These are phyloP conservation scores for Ellobius talpinus DNA, from an alignment of 2,113 vertebrate species.

Conservation along the genomic window DNA sequence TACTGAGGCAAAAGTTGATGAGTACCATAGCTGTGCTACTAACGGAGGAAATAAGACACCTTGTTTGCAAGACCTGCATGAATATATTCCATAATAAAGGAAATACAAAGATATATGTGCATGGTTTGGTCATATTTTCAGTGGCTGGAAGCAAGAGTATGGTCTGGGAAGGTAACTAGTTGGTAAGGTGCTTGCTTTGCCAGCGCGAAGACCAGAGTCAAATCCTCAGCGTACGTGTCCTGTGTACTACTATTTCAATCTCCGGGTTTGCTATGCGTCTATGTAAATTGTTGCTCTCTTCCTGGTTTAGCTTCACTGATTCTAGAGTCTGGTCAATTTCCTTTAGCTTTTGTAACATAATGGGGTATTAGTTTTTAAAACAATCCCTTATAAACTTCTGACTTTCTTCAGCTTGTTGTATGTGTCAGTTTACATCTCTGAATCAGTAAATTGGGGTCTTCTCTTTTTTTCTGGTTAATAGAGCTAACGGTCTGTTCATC, in stretches of 20 bases:
- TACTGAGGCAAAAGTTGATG: background rate
- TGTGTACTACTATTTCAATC: background rate
- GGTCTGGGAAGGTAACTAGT: no score
- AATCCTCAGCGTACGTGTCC: background rate
- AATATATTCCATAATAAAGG: slow-evolving; percentile 75
- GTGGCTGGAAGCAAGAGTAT: background rate
- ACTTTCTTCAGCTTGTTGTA: background rate
- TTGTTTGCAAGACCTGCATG: slow-evolving; percentile 34
- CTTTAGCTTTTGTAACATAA: background rate
- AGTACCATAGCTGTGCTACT: background rate
- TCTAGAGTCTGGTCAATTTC: background rate
- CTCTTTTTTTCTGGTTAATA: background rate
- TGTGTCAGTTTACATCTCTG: background rate
- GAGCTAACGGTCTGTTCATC: background rate
- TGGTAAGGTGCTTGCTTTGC: background rate
- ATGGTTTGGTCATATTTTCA: background rate
- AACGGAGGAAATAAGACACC: background rate
- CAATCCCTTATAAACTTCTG: background rate
- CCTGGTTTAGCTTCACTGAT: background rate
- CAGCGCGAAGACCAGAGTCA: no score
- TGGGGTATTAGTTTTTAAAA: background rate
- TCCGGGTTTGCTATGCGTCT: background rate
- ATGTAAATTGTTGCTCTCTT: background rate
- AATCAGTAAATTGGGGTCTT: background rate
- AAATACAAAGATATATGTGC: slow-evolving; percentile 49